Percentiles rank a stretch among this genome's conserved stretches.
These are phyloP conservation scores for Myiozetetes cayanensis DNA, from an alignment of 2,113 vertebrate species.

Conservation along the genomic window DNA sequence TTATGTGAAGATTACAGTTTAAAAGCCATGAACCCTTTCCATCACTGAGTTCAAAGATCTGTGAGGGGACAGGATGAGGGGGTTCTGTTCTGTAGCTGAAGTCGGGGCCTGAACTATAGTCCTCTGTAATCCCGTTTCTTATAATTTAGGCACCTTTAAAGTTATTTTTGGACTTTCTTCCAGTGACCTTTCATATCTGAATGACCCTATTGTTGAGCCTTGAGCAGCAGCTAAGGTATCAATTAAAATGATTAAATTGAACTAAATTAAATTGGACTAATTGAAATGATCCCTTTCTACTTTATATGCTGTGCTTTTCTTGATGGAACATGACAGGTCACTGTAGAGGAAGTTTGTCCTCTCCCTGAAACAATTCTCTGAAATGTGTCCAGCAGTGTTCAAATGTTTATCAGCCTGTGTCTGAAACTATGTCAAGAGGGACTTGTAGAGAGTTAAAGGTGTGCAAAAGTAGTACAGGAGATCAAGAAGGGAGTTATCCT, in stretches of 20 bases:
- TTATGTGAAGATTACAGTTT: not conserved
- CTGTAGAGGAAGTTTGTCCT: not conserved
- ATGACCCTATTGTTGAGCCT: not conserved
- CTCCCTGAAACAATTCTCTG: not conserved
- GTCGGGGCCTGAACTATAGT: not conserved
- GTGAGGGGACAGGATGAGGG: not conserved
- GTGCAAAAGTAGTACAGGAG: not conserved
- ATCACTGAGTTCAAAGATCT: not conserved
- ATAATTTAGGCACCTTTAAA: not conserved
- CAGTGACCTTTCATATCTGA: not conserved
- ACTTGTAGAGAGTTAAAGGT: not conserved
- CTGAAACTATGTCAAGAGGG: not conserved
- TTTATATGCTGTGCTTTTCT: not conserved
- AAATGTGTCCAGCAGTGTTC: not conserved
- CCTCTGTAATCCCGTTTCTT: not conserved
- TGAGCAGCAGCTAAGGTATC: not conserved
- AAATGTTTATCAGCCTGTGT: not conserved
- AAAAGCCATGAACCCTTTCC: not conserved
- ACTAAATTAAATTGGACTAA: not conserved
- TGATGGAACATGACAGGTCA: not conserved
- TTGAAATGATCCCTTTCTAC: not conserved
- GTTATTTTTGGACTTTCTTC: not conserved
- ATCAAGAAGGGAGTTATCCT: slow-evolving; percentile 4
- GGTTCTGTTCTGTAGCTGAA: not conserved
- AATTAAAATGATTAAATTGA: not conserved